Evolutionary conservation across 2,888 invertebrate species (phyloP), one percentile per base, ranked within the genome.

Genomic region (Nudaria mundana): DNA sequence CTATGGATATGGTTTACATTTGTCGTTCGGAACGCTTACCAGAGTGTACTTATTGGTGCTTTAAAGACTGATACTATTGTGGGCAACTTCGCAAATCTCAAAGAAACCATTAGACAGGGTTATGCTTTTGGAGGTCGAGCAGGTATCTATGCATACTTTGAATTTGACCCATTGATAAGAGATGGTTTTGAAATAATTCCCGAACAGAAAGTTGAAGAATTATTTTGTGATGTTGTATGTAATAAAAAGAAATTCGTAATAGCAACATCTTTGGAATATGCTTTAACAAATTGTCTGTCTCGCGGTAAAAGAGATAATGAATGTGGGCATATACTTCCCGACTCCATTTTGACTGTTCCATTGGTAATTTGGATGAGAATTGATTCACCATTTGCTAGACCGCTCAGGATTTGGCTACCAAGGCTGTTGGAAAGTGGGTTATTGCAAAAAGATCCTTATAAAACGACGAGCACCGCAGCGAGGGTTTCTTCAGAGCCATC

Each of bases 1-100:
- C 37, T 83, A 13, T 84, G 83, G 83, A 54, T 84, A 35, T 81
- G 78, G 80, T 84, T 83, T 15, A 76, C 80, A 1, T 84, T 82
- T 43, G 76, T 81, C 1, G 64, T 82, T 3, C 69, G 83, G 23
- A 82, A 68, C 45, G 80, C 76, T 5, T 83, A 83, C 38, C 82
- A 83, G 50, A 82, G 81, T 40, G 81, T 82, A 3, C 58, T 84
- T 3, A 82, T 83, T 25, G 76, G 77, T 10, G 78, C 82, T 5
- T 32, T 83, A 3, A 82, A 83, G 56, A 77, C 76, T 1, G 81
- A 84, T 3, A 61, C 63, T 0, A 32, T 70, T 1, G 56, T 68
- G 0, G 83, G 78, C 0, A 74, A 76, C 30, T 83, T 76, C 24
- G 58, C 53, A 0, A 71, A 70, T 41, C 54, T 82, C 8, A 68